Base-by-base conservation (phyloP, 2,888 invertebrate species). In the Ischnus inquisitorius region DNA sequence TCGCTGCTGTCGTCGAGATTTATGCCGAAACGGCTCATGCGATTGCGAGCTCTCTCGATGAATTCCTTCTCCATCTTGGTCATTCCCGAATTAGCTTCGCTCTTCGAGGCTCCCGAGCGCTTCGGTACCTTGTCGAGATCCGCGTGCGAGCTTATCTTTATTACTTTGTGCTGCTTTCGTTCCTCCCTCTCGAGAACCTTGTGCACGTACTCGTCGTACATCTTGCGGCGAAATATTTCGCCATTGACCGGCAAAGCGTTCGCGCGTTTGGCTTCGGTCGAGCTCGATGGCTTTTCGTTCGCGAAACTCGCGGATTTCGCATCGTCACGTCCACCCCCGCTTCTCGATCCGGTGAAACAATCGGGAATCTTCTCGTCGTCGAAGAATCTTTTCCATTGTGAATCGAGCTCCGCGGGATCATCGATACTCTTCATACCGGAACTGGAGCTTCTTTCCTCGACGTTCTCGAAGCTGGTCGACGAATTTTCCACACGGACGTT, bases 131-230 rank as follows among this genome's bases (percentile, higher is more conserved):
- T 82, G 39, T 86, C 88, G 41, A 91, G 88, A 39, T 92, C 90
- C 14, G 88, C 72, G 78, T 87, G 93, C 88, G 96, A 95, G 0
- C 97, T 96, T 82, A 97, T 96, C 94, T 97, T 97, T 16, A 98
- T 96, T 25, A 97, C 95, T 94, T 97, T 97, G 75, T 97, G 96
- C 83, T 97, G 95, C 88, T 96, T 96, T 62, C 98, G 95, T 90
- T 97, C 96, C 89, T 97, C 96, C 12, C 97, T 95, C 91, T 97
- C 96, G 4, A 96, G 96, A 89, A 97, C 96, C 93, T 97, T 96
- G 90, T 95, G 95, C 91, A 97, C 95, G 94, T 97, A 97, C 92
- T 97, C 97, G 88, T 97, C 95, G 93, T 97, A 97, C 97, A 98
- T 97, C 93, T 96, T 96, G 87, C 96, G 96, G 6, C 97, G 95